Evolutionary conservation across 2,888 invertebrate species (phyloP).

Genomic region (Limnephilus rhombicus): DNA sequence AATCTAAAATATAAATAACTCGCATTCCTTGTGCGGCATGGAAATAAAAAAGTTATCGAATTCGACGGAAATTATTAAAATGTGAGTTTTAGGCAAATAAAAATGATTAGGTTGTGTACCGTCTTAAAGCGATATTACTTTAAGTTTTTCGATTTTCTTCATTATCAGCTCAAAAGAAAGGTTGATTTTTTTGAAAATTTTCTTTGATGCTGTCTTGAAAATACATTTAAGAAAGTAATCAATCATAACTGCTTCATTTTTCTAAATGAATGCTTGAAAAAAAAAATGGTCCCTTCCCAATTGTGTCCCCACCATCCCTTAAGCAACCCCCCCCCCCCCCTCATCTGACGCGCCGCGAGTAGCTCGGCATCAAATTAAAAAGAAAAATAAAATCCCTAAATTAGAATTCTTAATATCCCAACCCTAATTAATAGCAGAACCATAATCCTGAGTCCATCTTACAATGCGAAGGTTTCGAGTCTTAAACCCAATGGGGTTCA

Average conservation of each 20-base stretch:
- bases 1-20: too few relatives aligned
- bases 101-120: too few relatives aligned
- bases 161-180: background rate
- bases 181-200: constrained; percentile 4
- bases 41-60: too few relatives aligned
- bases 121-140: background rate
- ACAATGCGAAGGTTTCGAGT: constrained; percentile 47
- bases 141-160: background rate
- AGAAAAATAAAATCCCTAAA: constrained; percentile 65
- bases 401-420: constrained; percentile 67
- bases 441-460: constrained; percentile 62
- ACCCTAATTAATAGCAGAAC: constrained; percentile 66
- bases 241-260: constrained; percentile 60
- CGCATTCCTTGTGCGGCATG: too few relatives aligned
- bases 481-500: constrained; percentile 36
- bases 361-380: constrained; percentile 64
- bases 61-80: too few relatives aligned
- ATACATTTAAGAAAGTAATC: constrained; percentile 56
- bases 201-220: background rate
- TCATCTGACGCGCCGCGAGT: constrained; percentile 46
- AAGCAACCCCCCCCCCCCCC: constrained; percentile 38
- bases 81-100: too few relatives aligned
- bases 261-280: constrained; percentile 47
- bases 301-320: constrained; percentile 39
- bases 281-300: constrained; percentile 43